Conservation (phyloP, 2,113 vertebrate species). For the Pontoporia blainvillei region DNA sequence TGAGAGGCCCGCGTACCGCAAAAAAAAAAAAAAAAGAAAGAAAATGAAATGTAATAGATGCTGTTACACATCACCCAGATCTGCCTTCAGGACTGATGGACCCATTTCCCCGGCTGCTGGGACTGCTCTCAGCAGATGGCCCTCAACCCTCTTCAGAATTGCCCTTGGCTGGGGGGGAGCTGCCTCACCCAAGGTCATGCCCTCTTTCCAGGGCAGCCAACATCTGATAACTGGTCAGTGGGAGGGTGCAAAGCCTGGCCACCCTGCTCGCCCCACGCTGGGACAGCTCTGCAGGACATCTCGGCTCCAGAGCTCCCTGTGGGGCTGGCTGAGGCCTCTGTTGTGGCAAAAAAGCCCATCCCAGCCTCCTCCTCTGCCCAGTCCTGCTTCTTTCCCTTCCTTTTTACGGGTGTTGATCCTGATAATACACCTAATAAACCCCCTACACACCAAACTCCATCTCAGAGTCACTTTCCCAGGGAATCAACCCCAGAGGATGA, state of each 20-base stretch:
- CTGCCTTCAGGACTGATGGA: neutral
- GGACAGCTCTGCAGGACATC: neutral
- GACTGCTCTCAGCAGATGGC: neutral
- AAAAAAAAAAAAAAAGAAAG: no score
- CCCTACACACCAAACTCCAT: neutral
- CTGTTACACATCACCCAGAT: neutral
- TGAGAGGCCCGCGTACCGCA: no score
- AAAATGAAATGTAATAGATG: neutral
- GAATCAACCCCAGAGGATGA: neutral
- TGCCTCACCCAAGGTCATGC: neutral
- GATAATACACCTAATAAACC: neutral
- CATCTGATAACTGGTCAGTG: neutral
- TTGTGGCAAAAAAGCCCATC: neutral
- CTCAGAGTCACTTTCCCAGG: neutral
- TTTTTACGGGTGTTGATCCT: neutral
- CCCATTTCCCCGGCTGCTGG: neutral
- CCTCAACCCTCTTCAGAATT: neutral
- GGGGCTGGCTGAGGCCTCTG: neutral
- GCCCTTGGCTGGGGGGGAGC: neutral
- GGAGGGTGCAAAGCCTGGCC: neutral
- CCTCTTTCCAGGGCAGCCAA: neutral
- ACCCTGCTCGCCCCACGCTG: neutral
- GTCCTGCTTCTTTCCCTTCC: neutral
- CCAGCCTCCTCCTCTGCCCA: neutral
- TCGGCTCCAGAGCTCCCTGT: neutral